Base-by-base conservation (phyloP, 2,888 invertebrate species). In the Plebejus melissa region DNA sequence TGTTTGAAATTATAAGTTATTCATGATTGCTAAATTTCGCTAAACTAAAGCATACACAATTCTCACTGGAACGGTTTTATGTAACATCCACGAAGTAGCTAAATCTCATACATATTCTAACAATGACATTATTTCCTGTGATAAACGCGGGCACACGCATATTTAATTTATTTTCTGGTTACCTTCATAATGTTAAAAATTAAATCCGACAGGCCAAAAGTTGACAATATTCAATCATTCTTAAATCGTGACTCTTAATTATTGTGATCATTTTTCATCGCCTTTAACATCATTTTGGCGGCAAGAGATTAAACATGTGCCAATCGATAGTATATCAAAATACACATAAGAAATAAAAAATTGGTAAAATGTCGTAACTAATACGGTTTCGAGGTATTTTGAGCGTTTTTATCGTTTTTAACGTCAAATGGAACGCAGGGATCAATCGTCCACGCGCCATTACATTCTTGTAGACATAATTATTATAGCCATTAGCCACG, bases 141-240 rank as follows among this genome's bases (percentile, higher is more conserved):
- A 81, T 81, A 79, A 79, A 80, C 78, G 79, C 78, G 79, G 81
- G 82, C 81, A 83, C 84, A 83, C 84, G 85, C 84, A 85, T 83
- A 85, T 85, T 84, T 85, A 85, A 86, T 85, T 83, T 80, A 78
- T 78, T 78, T 77, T 80, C 78, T 58, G 76, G 76, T 79, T 79
- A 76, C 74, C 76, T 79, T 75, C 77, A 80, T 79, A 79, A 78
- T 75, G 74, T 76, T 77, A 79, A 81, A 81, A 81, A 79, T 79
- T 77, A 79, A 79, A 77, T 72, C 75, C 65, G 74, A 74, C 6
- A 13, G 32, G 32, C 32, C 32, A 32, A 32, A 32, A 32, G 28
- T 22, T 9, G 50, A 46, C 46, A 9, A 46, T 3, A 2, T 46
- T 46, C 46, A 46, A 46, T 46, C 46, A 3, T 9, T 46, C 9